Evolutionary conservation across 2,888 invertebrate species (phyloP).

Genomic region (Miltochrista miniata): DNA sequence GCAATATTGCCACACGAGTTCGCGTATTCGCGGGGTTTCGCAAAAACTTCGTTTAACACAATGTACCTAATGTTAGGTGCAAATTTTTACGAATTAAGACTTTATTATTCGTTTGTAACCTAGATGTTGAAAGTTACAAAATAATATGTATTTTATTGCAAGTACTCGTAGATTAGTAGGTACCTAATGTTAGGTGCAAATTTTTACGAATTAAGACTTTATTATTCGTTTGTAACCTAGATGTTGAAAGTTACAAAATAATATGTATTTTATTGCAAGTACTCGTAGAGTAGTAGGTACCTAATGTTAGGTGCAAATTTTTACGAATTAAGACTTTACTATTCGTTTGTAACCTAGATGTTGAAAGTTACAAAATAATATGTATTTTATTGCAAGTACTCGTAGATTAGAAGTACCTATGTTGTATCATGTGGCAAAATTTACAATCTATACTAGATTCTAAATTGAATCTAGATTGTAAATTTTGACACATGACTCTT

Average conservation of each 20-base stretch:
- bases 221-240: not conserved
- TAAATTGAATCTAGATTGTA: too few relatives aligned
- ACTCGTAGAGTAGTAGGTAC: too few relatives aligned
- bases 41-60: slow-evolving; percentile 6
- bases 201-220: not conserved
- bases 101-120: not conserved
- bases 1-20: slow-evolving; percentile 5
- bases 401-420: too few relatives aligned
- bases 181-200: not conserved
- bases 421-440: too few relatives aligned
- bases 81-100: not conserved
- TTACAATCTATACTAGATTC: too few relatives aligned
- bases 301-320: not conserved
- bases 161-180: too few relatives aligned
- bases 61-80: not conserved
- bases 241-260: not conserved
- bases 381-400: too few relatives aligned
- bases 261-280: too few relatives aligned
- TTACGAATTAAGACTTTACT: not conserved
- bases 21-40: slow-evolving; percentile 9
- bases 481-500: too few relatives aligned
- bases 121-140: not conserved
- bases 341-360: not conserved
- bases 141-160: too few relatives aligned
- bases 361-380: not conserved